phyloP scores from a whole-genome alignment of 2,797 vertebrate genomes.

The Siniperca scherzeri region DNA sequence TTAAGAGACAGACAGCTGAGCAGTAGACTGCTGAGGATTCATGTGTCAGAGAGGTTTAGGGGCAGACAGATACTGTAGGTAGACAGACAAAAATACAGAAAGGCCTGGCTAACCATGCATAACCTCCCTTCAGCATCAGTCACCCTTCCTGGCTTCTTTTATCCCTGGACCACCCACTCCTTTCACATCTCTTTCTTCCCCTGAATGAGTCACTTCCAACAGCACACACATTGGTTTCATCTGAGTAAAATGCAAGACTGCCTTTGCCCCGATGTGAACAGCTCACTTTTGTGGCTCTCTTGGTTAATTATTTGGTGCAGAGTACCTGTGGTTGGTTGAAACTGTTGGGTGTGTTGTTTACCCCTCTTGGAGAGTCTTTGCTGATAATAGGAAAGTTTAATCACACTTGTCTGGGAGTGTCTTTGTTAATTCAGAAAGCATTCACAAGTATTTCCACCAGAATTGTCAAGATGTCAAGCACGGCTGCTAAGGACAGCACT shows the following conservation, averaged over 20 bases:
- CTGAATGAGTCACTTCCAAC: constrained; percentile 66
- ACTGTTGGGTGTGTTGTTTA: constrained; percentile 4
- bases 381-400: constrained; percentile 7
- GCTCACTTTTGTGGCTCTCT: not conserved
- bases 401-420: not conserved
- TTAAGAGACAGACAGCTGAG: constrained; percentile 54
- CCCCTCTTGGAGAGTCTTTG: not conserved
- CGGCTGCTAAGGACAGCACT: not conserved
- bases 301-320: constrained; percentile 2
- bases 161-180: constrained; percentile 54
- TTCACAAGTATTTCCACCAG: not conserved
- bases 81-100: constrained; percentile 24
- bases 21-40: constrained; percentile 46
- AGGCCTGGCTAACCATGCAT: constrained; percentile 38
- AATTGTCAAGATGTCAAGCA: constrained; percentile 17
- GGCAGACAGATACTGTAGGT: constrained; percentile 36
- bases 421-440: constrained; percentile 7
- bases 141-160: constrained; percentile 50
- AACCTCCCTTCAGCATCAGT: constrained; percentile 52
- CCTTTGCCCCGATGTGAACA: constrained; percentile 1
- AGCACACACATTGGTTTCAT: constrained; percentile 17
- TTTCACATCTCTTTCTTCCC: constrained; percentile 41
- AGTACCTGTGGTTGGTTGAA: not conserved
- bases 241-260: not conserved
- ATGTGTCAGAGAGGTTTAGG: constrained; percentile 31